These are phyloP conservation scores for Caranx ignobilis DNA, from an alignment of 2,113 vertebrate genomes.

Conservation along the genomic window DNA sequence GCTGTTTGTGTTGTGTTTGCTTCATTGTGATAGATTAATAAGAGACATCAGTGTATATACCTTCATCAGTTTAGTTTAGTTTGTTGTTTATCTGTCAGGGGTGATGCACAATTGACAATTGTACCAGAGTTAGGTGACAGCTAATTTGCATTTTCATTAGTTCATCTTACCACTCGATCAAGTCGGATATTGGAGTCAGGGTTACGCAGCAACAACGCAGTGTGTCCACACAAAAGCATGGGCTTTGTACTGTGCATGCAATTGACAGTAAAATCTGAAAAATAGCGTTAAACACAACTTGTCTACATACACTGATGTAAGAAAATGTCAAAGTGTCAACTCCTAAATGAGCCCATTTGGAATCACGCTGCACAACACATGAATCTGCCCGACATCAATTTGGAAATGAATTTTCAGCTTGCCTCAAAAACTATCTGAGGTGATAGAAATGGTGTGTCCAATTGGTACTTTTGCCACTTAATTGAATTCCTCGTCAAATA, in stretches of 20 bases:
- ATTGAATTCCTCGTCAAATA: conserved; percentile 24
- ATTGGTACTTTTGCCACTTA: conserved; percentile 3
- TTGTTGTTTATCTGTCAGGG: too few species aligned
- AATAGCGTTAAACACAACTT: not conserved
- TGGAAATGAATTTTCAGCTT: conserved; percentile 5
- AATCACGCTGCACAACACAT: conserved; percentile 19
- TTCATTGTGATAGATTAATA: not conserved
- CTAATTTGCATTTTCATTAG: not conserved
- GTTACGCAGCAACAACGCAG: not conserved
- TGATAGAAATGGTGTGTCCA: conserved; percentile 9
- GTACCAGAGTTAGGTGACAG: too few species aligned
- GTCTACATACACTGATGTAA: too few species aligned
- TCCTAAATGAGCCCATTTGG: not conserved
- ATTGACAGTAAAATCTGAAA: too few species aligned
- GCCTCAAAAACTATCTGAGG: not conserved
- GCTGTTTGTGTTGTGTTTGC: not conserved
- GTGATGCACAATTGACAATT: too few species aligned
- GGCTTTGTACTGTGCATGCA: not conserved
- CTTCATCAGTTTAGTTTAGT: too few species aligned
- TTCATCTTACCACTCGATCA: not conserved
- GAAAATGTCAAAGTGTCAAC: not conserved
- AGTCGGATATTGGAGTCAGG: too few species aligned
- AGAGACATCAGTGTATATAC: not conserved
- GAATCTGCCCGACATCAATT: not conserved
- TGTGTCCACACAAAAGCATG: not conserved